Base-by-base conservation (phyloP, 2,888 invertebrate genomes). In the Muschampia plurimacula region DNA sequence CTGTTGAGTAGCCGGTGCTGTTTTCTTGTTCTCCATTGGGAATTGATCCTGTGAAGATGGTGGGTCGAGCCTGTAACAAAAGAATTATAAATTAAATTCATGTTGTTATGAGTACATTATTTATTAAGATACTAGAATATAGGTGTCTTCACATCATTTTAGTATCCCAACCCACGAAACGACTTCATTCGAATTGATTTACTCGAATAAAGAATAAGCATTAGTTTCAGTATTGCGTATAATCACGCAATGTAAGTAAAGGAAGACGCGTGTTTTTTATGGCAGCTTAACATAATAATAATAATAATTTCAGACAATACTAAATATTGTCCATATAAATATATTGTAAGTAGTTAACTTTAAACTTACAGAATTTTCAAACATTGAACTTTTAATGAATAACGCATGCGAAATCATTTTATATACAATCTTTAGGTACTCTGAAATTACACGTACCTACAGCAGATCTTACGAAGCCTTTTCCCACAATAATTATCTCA, bases 11-110 rank as follows among this genome's bases (percentile, higher is more conserved):
- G 94, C 92, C 62, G 95, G 94, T 46, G 87, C 84, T 74, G 88
- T 80, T 82, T 95, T 95, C 88, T 96, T 96, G 86, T 95, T 95
- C 89, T 96, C 96, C 96, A 96, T 96, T 86, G 95, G 86, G 91
- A 94, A 89, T 89, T 92, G 88, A 75, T 89, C 92, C 85, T 96
- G 96, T 78, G 96, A 94, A 85, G 95, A 95, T 80, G 96, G 96
- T 84, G 96, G 96, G 86, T 96, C 96, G 93, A 97, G 95, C 96
- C 97, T 97, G 92, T 66, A 94, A 93, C 87, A 90, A 91, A 59
- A 22, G 6, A 59, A 28, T 32, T 36, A 32, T 32, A 36, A 32
- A 13, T 55, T 1, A 32, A 59, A 32, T 36, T 28, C 59, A 59
- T 1, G 22, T 55, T 0, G 1, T 44, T 9, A 13, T 49, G n/a